Evolutionary conservation across 2,888 invertebrate genomes (phyloP).

Genomic region (Sesia apiformis): DNA sequence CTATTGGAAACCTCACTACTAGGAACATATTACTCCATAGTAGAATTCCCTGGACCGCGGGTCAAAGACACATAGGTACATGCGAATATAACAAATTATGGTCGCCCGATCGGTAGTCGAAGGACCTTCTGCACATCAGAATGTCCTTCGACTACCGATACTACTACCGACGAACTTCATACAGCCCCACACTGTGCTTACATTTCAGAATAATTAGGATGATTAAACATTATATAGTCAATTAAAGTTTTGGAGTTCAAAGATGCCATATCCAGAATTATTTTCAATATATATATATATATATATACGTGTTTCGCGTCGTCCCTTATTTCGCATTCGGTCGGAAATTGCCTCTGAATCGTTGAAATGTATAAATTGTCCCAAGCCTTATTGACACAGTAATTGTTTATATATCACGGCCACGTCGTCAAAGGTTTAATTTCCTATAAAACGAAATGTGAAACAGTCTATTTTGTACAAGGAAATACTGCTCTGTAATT

Average conservation of each 20-base stretch:
- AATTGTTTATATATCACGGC: conserved; percentile 9
- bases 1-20: too few relatives aligned
- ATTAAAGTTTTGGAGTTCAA: background rate
- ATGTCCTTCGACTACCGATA: too few relatives aligned
- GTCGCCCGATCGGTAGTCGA: too few relatives aligned
- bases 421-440: background rate
- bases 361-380: conserved; percentile 18
- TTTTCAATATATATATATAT: conserved; percentile 13
- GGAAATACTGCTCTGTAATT: background rate
- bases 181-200: too few relatives aligned
- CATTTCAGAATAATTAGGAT: too few relatives aligned
- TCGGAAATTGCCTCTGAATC: conserved; percentile 20
- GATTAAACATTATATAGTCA: too few relatives aligned
- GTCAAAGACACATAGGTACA: too few relatives aligned
- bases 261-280: conserved; percentile 4
- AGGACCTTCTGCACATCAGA: too few relatives aligned
- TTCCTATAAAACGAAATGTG: background rate
- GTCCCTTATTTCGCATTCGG: conserved; percentile 22
- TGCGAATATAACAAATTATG: too few relatives aligned
- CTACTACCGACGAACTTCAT: too few relatives aligned
- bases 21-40: too few relatives aligned
- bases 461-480: background rate
- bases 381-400: conserved; percentile 13
- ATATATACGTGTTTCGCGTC: conserved; percentile 18
- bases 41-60: too few relatives aligned